Conservation (phyloP, 2,113 vertebrate species). For the Lanius collurio region DNA sequence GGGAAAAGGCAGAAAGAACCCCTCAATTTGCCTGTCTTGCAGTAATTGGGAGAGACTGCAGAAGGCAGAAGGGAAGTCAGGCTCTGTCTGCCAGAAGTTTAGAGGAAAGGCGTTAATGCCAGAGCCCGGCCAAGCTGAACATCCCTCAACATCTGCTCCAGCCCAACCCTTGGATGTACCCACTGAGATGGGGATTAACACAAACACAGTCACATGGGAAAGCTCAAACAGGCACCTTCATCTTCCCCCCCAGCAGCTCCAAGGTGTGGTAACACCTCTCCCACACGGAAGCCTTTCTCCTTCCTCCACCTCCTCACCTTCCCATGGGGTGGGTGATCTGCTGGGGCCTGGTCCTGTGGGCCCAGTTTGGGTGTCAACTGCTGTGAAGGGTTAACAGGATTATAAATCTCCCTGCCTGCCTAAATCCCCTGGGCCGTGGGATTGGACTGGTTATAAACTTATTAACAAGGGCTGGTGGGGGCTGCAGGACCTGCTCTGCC, state of each 20-base stretch:
- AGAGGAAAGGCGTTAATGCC: not conserved
- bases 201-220: not conserved
- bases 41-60: not conserved
- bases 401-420: slow-evolving; percentile 11
- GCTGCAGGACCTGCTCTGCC: not conserved
- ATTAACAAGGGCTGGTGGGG: not conserved
- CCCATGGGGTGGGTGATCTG: not conserved
- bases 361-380: not conserved
- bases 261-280: fast-evolving
- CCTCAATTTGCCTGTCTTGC: not conserved
- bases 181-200: not conserved
- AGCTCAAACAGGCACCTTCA: not conserved
- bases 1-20: not conserved
- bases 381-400: slow-evolving; percentile 49
- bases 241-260: not conserved
- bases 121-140: not conserved
- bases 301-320: not conserved
- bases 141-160: not conserved
- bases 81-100: not conserved
- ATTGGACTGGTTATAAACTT: slow-evolving; percentile 40
- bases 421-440: slow-evolving; percentile 17
- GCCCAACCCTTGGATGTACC: not conserved
- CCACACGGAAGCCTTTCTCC: not conserved
- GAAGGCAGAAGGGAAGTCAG: not conserved
- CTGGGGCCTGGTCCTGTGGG: not conserved